Evolutionary conservation across 2,113 vertebrate species (phyloP), one percentile per base, ranked within the genome.

Genomic region (Leiothrix lutea): DNA sequence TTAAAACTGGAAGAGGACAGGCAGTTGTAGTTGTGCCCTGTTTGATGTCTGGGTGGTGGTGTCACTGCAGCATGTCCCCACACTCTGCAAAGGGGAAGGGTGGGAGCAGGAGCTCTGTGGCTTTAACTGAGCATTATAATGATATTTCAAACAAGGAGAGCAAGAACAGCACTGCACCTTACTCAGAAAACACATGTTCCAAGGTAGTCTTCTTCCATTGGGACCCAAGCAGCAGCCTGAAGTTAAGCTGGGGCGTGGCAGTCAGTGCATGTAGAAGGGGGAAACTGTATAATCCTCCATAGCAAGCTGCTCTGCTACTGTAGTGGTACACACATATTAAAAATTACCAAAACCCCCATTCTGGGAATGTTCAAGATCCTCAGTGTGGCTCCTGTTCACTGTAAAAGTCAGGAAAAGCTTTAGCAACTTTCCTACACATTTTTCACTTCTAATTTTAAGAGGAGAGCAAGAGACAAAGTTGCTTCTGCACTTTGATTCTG

Each of bases 241-340:
- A 79, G 36, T 44, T 33, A 64, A 91, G 42, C 51, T 60, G 47
- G 28, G 31, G 11, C 1, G 3, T 40, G 40, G 53, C 62, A 42
- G 5, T 47, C 72, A 62, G 15, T 42, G 20, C 28, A 13, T 3
- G 5, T 24, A 36, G 24, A 65, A 54, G 4, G 4, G 14, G 4
- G 14, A 81, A 79, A 36, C 19, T 11, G 8, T 18, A 7, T 40
- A 61, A 86, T 51, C 9, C 33, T 81, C 38, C 54, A 1, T 0
- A 73, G 42, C 45, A 62, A 58, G 20, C 38, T 84, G 35, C 54
- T 77, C 36, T 33, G 36, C 66, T 69, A 1, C 36, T n/a, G 16
- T 11, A 18, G 21, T 40, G 17, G 35, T 44, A 75, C 23, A 48
- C 8, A 35, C 0, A 0, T 3, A 7, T 33, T 58, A 58, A 13